Conservation (phyloP, 2,113 vertebrate genomes). For the Leptosomus discolor region DNA sequence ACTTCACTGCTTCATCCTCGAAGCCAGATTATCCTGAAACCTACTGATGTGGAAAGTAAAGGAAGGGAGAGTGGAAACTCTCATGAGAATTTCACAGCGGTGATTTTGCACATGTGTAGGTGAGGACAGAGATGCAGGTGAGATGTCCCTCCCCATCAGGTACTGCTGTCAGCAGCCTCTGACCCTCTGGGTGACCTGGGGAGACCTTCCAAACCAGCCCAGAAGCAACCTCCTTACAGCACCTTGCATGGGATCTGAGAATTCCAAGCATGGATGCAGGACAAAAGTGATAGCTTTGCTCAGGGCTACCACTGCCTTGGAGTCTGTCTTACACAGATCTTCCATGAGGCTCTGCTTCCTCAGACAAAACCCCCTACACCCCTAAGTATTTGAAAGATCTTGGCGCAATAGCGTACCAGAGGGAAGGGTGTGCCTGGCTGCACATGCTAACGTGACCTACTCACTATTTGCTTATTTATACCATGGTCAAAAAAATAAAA, state of each 20-base stretch:
- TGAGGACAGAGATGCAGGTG: not conserved
- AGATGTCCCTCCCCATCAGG: not conserved
- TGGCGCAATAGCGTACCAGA: not conserved
- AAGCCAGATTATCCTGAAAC: not conserved
- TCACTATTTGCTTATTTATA: not conserved
- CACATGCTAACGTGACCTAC: rapidly evolving
- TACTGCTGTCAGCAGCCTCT: not conserved
- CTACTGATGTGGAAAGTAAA: not conserved
- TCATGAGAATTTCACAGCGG: not conserved
- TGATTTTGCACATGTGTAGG: rapidly evolving
- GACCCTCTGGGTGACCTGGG: not conserved
- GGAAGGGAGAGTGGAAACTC: not conserved
- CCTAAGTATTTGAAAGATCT: not conserved
- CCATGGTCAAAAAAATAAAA: not conserved
- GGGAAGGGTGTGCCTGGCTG: not conserved
- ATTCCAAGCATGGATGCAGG: not conserved
- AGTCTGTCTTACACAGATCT: no score
- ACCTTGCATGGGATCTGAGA: not conserved
- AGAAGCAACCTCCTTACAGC: not conserved
- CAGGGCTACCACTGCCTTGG: not conserved
- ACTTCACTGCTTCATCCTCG: not conserved
- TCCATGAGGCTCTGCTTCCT: not conserved
- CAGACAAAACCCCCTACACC: not conserved
- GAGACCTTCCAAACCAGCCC: not conserved
- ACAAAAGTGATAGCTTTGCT: not conserved